phyloP scores from a whole-genome alignment of 2,797 vertebrate species.

The Hylomyscus alleni region DNA sequence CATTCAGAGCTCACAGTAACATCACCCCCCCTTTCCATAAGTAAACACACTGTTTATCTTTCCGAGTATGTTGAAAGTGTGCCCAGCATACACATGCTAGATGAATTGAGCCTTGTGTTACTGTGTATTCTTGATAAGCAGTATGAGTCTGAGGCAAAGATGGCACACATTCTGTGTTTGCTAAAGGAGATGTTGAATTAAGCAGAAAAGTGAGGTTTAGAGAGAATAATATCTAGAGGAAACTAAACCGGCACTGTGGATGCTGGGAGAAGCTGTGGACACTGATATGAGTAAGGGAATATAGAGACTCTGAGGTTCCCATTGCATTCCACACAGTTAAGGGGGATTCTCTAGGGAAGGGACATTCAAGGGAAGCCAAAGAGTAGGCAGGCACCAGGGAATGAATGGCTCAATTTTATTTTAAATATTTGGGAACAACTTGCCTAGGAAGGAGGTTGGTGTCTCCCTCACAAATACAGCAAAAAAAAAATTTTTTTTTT shows the following conservation, averaged over 20 bases:
- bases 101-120: not conserved
- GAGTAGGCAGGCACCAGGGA: not conserved
- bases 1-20: not conserved
- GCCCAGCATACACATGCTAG: not conserved
- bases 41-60: not conserved
- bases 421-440: constrained; percentile 18
- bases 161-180: not conserved
- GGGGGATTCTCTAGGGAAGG: not conserved
- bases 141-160: not conserved
- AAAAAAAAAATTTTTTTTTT: not conserved
- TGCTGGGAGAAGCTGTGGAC: not conserved
- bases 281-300: no score
- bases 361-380: not conserved
- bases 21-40: not conserved
- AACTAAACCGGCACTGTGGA: not conserved
- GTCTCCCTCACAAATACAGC: not conserved
- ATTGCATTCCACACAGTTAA: not conserved
- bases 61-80: not conserved
- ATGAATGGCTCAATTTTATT: constrained; percentile 37
- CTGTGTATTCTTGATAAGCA: not conserved
- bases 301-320: not conserved
- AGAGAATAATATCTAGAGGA: not conserved
- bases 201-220: not conserved
- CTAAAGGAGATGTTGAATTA: not conserved
- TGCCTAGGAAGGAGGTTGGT: not conserved